Base-by-base conservation (phyloP, 2,797 vertebrate genomes). In the Austrolebias charrua region DNA sequence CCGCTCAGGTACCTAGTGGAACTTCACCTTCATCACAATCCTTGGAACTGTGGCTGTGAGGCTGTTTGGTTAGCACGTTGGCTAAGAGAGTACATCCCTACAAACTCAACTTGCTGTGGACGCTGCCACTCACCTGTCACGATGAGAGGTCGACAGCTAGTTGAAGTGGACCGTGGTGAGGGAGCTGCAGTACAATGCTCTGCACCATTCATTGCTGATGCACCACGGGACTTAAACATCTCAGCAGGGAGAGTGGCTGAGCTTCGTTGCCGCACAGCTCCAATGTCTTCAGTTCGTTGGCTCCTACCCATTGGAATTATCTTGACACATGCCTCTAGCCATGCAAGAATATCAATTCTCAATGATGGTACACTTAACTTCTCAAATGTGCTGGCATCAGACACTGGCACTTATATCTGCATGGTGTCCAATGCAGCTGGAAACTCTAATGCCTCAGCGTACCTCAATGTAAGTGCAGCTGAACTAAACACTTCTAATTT, bases 351-450 rank as follows among this genome's bases (percentile, higher is more conserved):
- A 76, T 90, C 93, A 1, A 95, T 99, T 68, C 95, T 98, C 63
- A 96, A 94, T 10, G 96, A 98, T 6, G 97, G 97, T 55, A 98
- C 96, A 64, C 86, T 98, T 71, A 97, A 98, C 90, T 99, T 99
- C 88, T 96, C 96, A 64, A 95, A 96, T 1, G 96, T 99, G 64
- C 71, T 97, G 69, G 80, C 94, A 61, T 89, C 84, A n/a, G 97
- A 99, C 91, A 98, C 95, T 0, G 97, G 97, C 50, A 88, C 94
- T 5, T 98, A 98, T 82, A 99, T 95, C 60, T 99, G 97, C 92
- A 99, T 98, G 96, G 96, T 98, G 75, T 96, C 96, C 83, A 99
- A 99, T 3, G 94, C 96, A 87, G 96, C 96, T 1, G 97, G 97
- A 47, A 96, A 96, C 87, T 96, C 96, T 67, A 98, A 98, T 1